Conservation (phyloP, 2,888 invertebrate species). For the Eulithis prunata region DNA sequence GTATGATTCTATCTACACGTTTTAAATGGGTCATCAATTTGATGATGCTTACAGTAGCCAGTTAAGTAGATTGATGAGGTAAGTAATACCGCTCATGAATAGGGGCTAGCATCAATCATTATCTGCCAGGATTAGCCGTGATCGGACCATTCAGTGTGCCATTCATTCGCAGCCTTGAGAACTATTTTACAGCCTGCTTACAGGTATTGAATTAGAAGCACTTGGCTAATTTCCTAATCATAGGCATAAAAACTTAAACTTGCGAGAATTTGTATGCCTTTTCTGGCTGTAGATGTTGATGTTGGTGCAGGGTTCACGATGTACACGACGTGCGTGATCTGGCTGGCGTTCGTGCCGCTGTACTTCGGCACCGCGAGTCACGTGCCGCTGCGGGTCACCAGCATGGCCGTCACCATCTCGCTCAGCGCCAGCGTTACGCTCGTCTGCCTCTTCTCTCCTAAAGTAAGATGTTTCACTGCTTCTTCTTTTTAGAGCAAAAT, state of each 20-base stretch:
- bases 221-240: too few relatives aligned
- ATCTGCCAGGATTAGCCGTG: slow-evolving; percentile 12
- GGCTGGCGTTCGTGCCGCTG: slow-evolving; percentile 98
- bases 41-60: not conserved
- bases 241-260: too few relatives aligned
- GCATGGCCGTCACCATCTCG: slow-evolving; percentile 98
- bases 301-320: slow-evolving; percentile 93
- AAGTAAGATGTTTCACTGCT: slow-evolving; percentile 83
- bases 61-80: slow-evolving; percentile 21
- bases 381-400: slow-evolving; percentile 95
- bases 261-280: too few relatives aligned
- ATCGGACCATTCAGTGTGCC: slow-evolving; percentile 6
- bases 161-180: slow-evolving; percentile 14
- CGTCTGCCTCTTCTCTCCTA: slow-evolving; percentile 96
- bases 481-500: too few relatives aligned
- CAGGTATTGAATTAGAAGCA: not conserved
- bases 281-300: too few relatives aligned
- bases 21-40: too few relatives aligned
- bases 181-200: not conserved
- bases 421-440: slow-evolving; percentile 97
- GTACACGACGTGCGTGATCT: slow-evolving; percentile 99
- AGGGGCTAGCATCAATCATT: slow-evolving; percentile 13
- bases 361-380: slow-evolving; percentile 98
- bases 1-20: too few relatives aligned
- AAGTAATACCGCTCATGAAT: slow-evolving; percentile 16